Evolutionary conservation across 2,113 vertebrate species (phyloP), one percentile per base, ranked within the genome.

Genomic region (Chauna torquata): DNA sequence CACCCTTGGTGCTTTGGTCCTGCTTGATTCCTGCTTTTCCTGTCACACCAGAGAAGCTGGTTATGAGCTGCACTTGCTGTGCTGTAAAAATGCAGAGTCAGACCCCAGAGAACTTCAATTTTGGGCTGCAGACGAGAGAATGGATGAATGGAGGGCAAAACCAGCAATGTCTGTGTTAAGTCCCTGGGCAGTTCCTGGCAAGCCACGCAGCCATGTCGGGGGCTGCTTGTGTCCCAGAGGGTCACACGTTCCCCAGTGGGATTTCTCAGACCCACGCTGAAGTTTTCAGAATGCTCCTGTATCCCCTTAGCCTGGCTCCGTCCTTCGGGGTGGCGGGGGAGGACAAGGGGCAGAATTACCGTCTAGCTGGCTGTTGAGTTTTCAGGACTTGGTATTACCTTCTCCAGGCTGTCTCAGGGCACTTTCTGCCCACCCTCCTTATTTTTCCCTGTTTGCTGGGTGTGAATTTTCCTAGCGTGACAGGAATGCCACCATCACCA

Each of bases 401-500:
- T 42, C 62, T 42, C 25, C 25, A 30, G 9, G 11, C 25, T 6
- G 25, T 64, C 38, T 64, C 38, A 12, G 38, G 11, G 11, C 62
- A 28, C 27, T 42, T 64, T 42, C 42, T 17, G 19, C 25, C 62
- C 62, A 42, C 38, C 62, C 24, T 64, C 16, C 10, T 16, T 64
- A 27, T 25, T 64, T 79, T 84, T 57, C 34, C 15, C 34, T 17
- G 2, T 42, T 62, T 69, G 81, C 42, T 55, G 47, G 65, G 25
- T 58, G 24, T 61, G 58, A 54, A 32, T 49, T 44, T 50, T 57
- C 36, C 65, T n/a, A 42, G 23, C 0, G 2, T 9, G 5, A 27
- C 24, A 82, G 28, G 38, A 71, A 11, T 38, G 49, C 42, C 45
- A 57, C 54, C 25, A 17, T 20, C 1, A 0, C 16, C 0, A 0